A percentile compares a stretch with the other conserved stretches of the same genome.
phyloP scores from a whole-genome alignment of 2,113 vertebrate genomes.

The Dolichotis patagonum region DNA sequence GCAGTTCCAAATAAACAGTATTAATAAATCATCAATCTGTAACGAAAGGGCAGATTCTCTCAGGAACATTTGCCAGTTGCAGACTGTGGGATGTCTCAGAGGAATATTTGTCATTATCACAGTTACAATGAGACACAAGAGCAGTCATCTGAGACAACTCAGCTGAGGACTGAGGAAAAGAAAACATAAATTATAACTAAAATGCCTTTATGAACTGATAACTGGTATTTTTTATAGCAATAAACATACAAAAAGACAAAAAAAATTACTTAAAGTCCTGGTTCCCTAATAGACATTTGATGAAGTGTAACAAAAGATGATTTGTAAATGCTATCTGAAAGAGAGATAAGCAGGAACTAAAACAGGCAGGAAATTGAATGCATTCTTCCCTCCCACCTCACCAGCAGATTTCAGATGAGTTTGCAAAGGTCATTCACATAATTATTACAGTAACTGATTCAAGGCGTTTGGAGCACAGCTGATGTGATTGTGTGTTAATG shows the following conservation, averaged over 20 bases:
- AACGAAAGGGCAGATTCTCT: slow-evolving; percentile 81
- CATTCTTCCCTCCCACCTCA: slow-evolving; percentile 61
- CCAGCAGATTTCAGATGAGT: slow-evolving; percentile 76
- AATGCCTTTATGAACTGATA: slow-evolving; percentile 60
- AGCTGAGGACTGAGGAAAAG: slow-evolving; percentile 64
- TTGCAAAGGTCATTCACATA: slow-evolving; percentile 85
- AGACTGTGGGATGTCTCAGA: slow-evolving; percentile 76
- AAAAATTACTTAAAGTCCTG: slow-evolving; percentile 34
- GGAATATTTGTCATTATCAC: slow-evolving; percentile 80
- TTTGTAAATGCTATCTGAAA: slow-evolving; percentile 4
- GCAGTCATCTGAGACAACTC: slow-evolving; percentile 40
- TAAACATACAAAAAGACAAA: slow-evolving; percentile 55
- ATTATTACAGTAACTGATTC: slow-evolving; percentile 83
- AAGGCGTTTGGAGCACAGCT: slow-evolving; percentile 80
- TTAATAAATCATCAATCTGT: slow-evolving; percentile 91
- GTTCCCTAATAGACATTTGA: slow-evolving; percentile 37
- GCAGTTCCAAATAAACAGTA: slow-evolving; percentile 87
- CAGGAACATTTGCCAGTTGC: slow-evolving; percentile 64
- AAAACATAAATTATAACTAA: slow-evolving; percentile 52
- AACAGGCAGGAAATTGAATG: slow-evolving; percentile 69
- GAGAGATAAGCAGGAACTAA: slow-evolving; percentile 63
- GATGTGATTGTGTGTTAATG: slow-evolving; percentile 84
- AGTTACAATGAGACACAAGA: slow-evolving; percentile 63
- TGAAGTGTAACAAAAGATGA: slow-evolving; percentile 72
- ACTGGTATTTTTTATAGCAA: slow-evolving; percentile 60